Evolutionary conservation across 35 echinoderm and acorn worm genomes (phyloP), one percentile per base, ranked within the genome.

Genomic region (Ophioderma brevispina): DNA sequence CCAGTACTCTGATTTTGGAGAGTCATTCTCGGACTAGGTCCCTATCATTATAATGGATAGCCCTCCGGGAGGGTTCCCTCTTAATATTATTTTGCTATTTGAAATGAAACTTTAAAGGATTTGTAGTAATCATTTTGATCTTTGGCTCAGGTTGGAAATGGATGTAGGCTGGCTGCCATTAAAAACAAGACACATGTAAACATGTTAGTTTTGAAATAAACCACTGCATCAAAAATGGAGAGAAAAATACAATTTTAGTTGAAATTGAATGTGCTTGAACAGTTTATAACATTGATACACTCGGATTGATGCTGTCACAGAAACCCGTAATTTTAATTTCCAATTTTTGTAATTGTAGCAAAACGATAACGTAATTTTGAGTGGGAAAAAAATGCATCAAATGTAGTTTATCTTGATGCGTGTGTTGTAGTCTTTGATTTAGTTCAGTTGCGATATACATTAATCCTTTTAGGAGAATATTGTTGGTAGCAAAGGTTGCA

Each of bases 1-100:
- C 46, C 8, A 21, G 46, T 52, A 52, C n/a, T n/a, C n/a, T 52
- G 46, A 21, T 8, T 11, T 52, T 52, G 46, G 21, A 52, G 46
- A 52, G 46, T 52, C 10, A 70, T 70, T 70, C 59, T 70, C 59
- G 59, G 59, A 30, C 59, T 70, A 70, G 15, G 59, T 70, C 59
- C 59, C 59, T 70, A 70, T 70, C 59, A 25, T 70, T 70, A 70
- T 30, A 70, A 70, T 70, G 59, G 59, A 70, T 70, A 70, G 59
- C 59, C 59, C 59, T 25, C 15, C 10, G 59, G 59, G 59, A 70
- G 59, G 59, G 59, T 70, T 70, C 59, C 46, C 59, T 70, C 59
- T 70, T 70, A 18, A 70, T 70, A 70, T 70, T 30, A 70, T 70
- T 70, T 70, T 70, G 28, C 15, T 30, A 25, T 70, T 70, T 6